Evolutionary conservation across 2,888 invertebrate genomes (phyloP), one percentile per base, ranked within the genome.

Genomic region (Cacoxenus indagator): DNA sequence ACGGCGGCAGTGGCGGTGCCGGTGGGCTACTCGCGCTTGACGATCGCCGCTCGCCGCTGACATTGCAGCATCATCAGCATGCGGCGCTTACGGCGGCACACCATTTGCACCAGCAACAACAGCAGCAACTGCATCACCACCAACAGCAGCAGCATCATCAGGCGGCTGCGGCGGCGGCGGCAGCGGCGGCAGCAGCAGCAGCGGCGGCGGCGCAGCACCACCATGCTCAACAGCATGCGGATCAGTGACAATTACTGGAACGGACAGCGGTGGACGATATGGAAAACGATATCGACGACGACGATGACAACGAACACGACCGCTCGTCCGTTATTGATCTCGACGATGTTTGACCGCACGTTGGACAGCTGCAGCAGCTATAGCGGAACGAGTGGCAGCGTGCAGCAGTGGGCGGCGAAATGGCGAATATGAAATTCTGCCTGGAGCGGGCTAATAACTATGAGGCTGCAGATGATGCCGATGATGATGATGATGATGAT

Each of bases 191-290:
- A 26, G 66, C 72, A 31, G 43, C 68, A 70, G 27, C 71, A 64
- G 62, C 77, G 66, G 70, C 75, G 37, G 78, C 71, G 74, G n/a
- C n/a, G 62, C 48, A 68, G 65, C 75, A 76, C 27, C 61, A 75
- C 24, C 74, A 59, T 19, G 29, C 78, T 2, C 43, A 62, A 19
- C 59, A 51, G 48, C 61, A 76, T 69, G 75, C 81, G 76, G 88
- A 88, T 83, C 88, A 88, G 88, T 88, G 88, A 88, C 88, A 88
- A 82, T 87, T 86, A 84, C 86, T 80, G 78, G 86, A 86, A 76
- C 84, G 87, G 81, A 59, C 76, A 76, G 75, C 55, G 68, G 67
- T 65, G 70, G 71, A 31, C 65, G 68, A 17, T 45, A 65, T 31
- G 31, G 61, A n/a, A n/a, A n/a, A n/a, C 31, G 46, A 48, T n/a